A percentile compares a stretch with the other conserved stretches of the same genome.
Evolutionary conservation across 1,140 invertebrate species (phyloP).

Genomic region (Nebria ingens): DNA sequence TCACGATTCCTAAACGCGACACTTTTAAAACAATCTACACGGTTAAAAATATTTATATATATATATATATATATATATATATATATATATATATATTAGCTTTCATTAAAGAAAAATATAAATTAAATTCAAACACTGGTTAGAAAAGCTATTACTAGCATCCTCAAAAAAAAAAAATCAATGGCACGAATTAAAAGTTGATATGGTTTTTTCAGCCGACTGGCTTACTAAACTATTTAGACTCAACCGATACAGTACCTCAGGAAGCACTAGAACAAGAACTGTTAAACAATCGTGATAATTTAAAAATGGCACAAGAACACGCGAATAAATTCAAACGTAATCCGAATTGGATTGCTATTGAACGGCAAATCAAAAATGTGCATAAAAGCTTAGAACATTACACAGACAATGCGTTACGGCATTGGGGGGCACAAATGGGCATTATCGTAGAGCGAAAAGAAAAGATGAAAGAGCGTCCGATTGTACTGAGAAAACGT

Average conservation of each 20-base stretch:
- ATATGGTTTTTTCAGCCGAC: slow-evolving; percentile 55
- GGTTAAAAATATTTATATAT: too few relatives aligned
- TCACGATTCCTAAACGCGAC: too few relatives aligned
- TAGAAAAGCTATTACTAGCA: too few relatives aligned
- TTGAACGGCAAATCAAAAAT: slow-evolving; percentile 61
- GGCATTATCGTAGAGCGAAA: slow-evolving; percentile 55
- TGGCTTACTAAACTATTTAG: slow-evolving; percentile 83
- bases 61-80: too few relatives aligned
- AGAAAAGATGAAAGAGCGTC: slow-evolving; percentile 54
- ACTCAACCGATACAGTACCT: slow-evolving; percentile 79
- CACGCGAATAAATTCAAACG: slow-evolving; percentile 53
- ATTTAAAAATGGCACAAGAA: slow-evolving; percentile 88
- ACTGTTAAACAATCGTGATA: slow-evolving; percentile 74
- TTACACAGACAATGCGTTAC: slow-evolving; percentile 60
- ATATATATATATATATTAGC: too few relatives aligned
- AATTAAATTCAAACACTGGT: too few relatives aligned
- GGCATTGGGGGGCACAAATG: slow-evolving; percentile 80
- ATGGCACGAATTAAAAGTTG: too few relatives aligned
- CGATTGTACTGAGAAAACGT: slow-evolving; percentile 82
- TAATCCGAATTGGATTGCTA: slow-evolving; percentile 55
- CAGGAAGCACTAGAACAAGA: slow-evolving; percentile 54
- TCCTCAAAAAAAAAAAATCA: too few relatives aligned
- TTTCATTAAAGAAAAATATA: too few relatives aligned
- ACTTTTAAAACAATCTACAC: too few relatives aligned
- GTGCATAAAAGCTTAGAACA: slow-evolving; percentile 71